Conservation (phyloP, 2,113 vertebrate species). For the Rousettus leschenaultii region DNA sequence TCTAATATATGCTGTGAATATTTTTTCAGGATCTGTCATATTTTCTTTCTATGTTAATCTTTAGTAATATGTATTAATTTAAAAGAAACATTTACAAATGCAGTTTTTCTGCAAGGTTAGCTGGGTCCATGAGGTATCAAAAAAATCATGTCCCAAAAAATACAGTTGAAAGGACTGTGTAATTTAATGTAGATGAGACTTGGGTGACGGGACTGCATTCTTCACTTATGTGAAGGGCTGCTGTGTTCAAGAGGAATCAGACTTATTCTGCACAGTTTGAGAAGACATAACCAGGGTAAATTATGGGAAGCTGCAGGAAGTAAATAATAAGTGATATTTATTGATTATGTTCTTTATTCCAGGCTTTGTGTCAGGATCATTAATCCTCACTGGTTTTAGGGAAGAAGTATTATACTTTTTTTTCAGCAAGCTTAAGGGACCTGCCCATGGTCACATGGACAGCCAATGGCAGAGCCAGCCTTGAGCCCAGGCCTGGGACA, state of each 20-base stretch:
- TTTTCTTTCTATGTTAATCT: background rate
- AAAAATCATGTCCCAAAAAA: background rate
- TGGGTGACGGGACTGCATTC: background rate
- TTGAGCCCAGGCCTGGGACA: background rate
- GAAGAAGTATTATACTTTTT: background rate
- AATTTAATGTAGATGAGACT: background rate
- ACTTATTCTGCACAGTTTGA: background rate
- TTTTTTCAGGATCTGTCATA: background rate
- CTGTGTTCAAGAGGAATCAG: background rate
- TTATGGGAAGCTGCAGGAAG: background rate
- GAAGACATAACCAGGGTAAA: background rate
- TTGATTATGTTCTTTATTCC: background rate
- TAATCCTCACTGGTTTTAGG: background rate
- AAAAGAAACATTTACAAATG: conserved; percentile 1
- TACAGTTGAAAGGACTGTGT: background rate
- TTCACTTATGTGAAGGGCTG: background rate
- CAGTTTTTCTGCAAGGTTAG: background rate
- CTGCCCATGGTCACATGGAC: background rate
- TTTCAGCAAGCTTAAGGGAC: background rate
- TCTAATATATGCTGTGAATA: background rate
- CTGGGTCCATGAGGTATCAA: background rate
- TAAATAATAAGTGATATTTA: background rate
- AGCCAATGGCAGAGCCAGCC: background rate
- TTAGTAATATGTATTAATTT: background rate
- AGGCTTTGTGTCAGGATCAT: background rate